Base-by-base conservation (phyloP, 2,797 vertebrate genomes). In the Garrulus glandarius region DNA sequence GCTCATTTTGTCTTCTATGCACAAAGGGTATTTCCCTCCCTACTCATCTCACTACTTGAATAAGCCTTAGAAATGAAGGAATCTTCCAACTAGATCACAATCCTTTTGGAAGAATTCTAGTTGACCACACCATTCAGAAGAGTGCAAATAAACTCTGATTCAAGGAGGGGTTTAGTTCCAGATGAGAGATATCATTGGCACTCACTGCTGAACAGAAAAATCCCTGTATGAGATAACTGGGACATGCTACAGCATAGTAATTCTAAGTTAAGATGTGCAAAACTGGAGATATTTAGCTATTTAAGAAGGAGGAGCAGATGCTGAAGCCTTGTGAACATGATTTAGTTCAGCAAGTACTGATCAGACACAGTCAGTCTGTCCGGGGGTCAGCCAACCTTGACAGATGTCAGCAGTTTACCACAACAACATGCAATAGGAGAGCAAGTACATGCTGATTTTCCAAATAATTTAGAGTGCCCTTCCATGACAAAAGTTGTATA, bases 271-370 rank as follows among this genome's bases (percentile, higher is more conserved):
- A 72, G 61, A 69, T 3, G 6, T 72, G 67, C 44, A 76, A 69
- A 94, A 78, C n/a, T 92, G 50, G 47, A 76, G 47, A 77, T 88
- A 86, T 15, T 76, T 59, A 67, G 68, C 47, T 67, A 39, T 70
- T 77, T 85, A 47, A 85, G 46, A 37, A 70, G 59, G 84, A 71
- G 4, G 4, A 87, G 34, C 55, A 78, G 55, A 78, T 65, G 46
- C 15, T 69, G 80, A 86, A 82, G 70, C 37, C 55, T 70, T 88
- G 59, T 90, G 69, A 92, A 78, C 30, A 78, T 76, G 32, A 88
- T 88, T 86, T 78, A 90, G 65, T 93, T 84, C 83, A 84, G 59
- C 41, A 90, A 72, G 30, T 47, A 88, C 87, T 52, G 69, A 93
- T 92, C 46, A 72, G 83, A 71, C 57, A 83, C 37, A 81, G 50